Percentiles rank a stretch among this genome's conserved stretches.
phyloP scores from a whole-genome alignment of 1,140 invertebrate species.

The Phymorhynchus buccinoides region DNA sequence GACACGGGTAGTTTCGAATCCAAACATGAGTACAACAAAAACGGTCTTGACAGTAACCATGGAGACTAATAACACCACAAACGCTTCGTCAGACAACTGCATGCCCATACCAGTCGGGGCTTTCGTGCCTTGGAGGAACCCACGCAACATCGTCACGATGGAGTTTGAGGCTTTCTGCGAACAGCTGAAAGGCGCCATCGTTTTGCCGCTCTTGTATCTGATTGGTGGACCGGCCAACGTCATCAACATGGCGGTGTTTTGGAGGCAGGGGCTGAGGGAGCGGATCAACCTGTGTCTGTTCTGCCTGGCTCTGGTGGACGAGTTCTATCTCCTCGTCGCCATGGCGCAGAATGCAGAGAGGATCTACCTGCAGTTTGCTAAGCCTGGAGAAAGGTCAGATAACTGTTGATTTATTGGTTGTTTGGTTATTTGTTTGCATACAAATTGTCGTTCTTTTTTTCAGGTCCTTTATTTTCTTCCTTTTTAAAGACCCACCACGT shows the following conservation, averaged over 20 bases:
- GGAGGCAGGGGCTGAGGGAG: background rate
- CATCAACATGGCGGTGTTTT: constrained; percentile 18
- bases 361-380: background rate
- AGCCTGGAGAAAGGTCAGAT: background rate
- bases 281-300: background rate
- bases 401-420: too few relatives aligned
- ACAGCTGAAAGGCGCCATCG: background rate
- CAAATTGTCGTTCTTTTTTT: too few relatives aligned
- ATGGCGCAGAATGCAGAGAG: background rate
- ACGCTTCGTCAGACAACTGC: background rate
- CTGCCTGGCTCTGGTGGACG: background rate
- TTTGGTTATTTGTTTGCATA: too few relatives aligned
- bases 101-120: background rate
- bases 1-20: background rate
- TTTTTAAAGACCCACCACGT: too few relatives aligned
- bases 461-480: too few relatives aligned
- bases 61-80: background rate
- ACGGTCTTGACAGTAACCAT: background rate
- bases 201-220: constrained; percentile 8
- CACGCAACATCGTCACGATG: background rate
- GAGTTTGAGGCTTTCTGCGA: background rate
- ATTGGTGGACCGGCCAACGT: constrained; percentile 14
- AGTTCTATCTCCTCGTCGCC: background rate
- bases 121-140: background rate
- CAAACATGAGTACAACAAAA: background rate